phyloP scores from a whole-genome alignment of 2,113 vertebrate genomes.

The Callipepla californica region DNA sequence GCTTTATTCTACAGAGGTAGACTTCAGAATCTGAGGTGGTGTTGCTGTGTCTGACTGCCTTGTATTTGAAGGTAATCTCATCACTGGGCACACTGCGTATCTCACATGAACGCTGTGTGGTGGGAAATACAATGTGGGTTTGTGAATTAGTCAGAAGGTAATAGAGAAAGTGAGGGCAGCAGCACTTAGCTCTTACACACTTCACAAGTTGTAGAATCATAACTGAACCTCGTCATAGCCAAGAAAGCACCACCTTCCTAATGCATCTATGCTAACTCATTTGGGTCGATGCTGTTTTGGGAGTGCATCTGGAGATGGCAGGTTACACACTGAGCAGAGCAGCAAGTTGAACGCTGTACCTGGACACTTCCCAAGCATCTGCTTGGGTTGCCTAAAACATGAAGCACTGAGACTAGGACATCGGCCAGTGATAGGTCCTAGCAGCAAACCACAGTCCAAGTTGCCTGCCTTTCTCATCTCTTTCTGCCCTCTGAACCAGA shows the following conservation, averaged over 20 bases:
- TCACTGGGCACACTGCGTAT: conserved; percentile 6
- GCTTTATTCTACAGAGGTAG: conserved; percentile 40
- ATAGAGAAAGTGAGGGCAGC: neutral
- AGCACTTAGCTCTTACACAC: neutral
- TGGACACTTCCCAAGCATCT: neutral
- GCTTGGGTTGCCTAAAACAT: neutral
- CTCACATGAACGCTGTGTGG: neutral
- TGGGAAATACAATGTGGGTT: neutral
- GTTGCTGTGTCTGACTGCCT: neutral
- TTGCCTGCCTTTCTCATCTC: neutral
- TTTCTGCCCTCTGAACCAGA: neutral
- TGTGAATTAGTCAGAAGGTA: neutral
- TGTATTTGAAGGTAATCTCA: neutral
- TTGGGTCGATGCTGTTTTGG: neutral
- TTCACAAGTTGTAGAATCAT: neutral
- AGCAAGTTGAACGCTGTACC: neutral
- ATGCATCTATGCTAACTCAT: neutral
- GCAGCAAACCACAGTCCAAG: neutral
- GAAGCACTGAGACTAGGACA: neutral
- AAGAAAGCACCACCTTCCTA: neutral
- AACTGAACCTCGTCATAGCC: neutral
- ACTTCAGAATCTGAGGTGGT: conserved; percentile 5
- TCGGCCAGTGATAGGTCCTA: neutral
- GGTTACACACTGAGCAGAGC: no score
- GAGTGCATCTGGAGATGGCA: neutral